Percentiles rank a stretch among this genome's conserved stretches.
These are phyloP conservation scores for Menidia beryllina DNA, from an alignment of 2,113 vertebrate species.

Conservation along the genomic window DNA sequence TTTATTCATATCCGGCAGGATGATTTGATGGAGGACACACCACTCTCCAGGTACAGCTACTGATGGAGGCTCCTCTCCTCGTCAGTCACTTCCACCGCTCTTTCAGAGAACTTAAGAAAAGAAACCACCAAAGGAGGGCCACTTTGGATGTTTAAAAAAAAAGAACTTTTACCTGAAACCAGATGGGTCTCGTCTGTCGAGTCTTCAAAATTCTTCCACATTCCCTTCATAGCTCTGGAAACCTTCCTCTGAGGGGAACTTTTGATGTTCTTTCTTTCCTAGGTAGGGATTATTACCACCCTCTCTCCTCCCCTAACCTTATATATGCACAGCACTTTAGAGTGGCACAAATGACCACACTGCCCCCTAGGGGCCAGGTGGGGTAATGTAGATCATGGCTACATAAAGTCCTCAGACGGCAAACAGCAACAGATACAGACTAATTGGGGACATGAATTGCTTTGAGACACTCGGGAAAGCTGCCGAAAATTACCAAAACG, in stretches of 20 bases:
- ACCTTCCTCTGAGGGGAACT: constrained; percentile 11
- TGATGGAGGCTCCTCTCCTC: constrained; percentile 60
- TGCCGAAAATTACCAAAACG: constrained; percentile 5
- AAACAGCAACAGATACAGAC: not conserved
- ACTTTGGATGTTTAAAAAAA: constrained; percentile 25
- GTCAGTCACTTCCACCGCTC: not conserved
- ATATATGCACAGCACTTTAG: constrained; percentile 62
- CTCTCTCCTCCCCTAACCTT: constrained; percentile 21
- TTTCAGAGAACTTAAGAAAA: constrained; percentile 26
- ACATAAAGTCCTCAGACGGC: constrained; percentile 3
- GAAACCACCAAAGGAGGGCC: constrained; percentile 24
- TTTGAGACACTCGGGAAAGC: constrained; percentile 2
- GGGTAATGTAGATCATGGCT: constrained; percentile 36
- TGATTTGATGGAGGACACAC: constrained; percentile 92
- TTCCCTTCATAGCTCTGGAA: constrained; percentile 57
- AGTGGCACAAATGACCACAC: constrained; percentile 38
- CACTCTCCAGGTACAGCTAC: constrained; percentile 89
- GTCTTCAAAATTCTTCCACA: constrained; percentile 46
- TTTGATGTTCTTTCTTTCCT: not conserved
- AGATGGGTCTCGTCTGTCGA: constrained; percentile 9
- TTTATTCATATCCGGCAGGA: constrained; percentile 76
- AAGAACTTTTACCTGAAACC: constrained; percentile 18
- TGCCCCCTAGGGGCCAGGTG: constrained; percentile 50
- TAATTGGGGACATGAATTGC: not conserved
- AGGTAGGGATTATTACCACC: not conserved